Evolutionary conservation across 2,797 vertebrate species (phyloP).

Genomic region (Natrix natrix): DNA sequence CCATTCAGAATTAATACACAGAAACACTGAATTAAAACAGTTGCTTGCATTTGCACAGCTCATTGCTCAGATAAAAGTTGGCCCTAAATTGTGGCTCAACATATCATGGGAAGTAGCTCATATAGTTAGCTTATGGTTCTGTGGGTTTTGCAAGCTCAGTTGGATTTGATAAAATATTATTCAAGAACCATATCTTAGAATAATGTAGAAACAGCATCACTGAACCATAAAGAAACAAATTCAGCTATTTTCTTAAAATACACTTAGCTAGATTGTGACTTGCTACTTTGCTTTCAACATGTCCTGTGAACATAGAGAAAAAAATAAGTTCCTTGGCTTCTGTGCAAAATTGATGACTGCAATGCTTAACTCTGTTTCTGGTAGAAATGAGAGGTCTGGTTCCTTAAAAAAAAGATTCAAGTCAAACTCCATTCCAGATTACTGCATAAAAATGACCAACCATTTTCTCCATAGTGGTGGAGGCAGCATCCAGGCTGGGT

Average conservation of each 20-base stretch:
- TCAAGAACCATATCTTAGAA: neutral
- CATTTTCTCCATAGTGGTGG: no score
- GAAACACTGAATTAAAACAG: neutral
- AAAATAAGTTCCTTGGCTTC: neutral
- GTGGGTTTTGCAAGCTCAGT: neutral
- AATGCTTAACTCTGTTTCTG: neutral
- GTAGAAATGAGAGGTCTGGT: neutral
- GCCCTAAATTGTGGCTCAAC: neutral
- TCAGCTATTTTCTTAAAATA: neutral
- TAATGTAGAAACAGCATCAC: neutral
- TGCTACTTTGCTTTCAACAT: neutral
- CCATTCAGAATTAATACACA: neutral
- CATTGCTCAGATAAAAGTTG: neutral
- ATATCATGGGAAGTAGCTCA: neutral
- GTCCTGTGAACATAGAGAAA: neutral
- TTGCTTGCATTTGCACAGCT: neutral
- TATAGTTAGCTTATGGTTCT: neutral
- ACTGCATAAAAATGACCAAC: neutral
- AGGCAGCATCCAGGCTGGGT: no score
- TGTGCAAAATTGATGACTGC: neutral
- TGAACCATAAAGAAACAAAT: neutral
- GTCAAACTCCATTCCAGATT: neutral
- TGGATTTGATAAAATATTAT: neutral
- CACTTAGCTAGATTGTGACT: neutral
- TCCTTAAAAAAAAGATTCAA: neutral